Evolutionary conservation across 23 tunicate genomes (phyloP), one percentile per base, ranked within the genome.

Genomic region (Ascidia mentula): DNA sequence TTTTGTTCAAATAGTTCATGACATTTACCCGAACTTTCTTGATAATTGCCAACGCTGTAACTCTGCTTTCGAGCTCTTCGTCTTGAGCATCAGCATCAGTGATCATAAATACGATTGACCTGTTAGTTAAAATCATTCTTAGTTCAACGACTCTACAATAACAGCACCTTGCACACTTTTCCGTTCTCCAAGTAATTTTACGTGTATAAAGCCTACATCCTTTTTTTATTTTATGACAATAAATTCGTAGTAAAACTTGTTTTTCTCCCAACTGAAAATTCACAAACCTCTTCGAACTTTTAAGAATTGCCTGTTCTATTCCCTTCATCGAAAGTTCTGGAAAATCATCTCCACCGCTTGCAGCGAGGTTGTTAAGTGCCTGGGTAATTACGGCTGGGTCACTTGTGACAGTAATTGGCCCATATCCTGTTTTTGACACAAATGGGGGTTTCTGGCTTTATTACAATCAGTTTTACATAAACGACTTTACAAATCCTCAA

Each of bases 1-100:
- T n/a, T n/a, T n/a, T n/a, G n/a, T n/a, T n/a, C n/a, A n/a, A n/a
- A n/a, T n/a, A n/a, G n/a, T n/a, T n/a, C n/a, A n/a, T n/a, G n/a
- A n/a, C n/a, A n/a, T n/a, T n/a, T 40, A 89, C 95, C 85, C 90
- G 35, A 33, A 89, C 74, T 69, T 89, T 89, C 30, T 71, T 79
- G 80, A 84, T 89, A 34, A 89, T 20, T 0, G 82, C 82, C 40
- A 83, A 72, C 5, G 95, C 95, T 18, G 84, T 89, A 31, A 89
- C 85, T 39, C 88, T 65, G 77, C 53, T 75, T 65, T 73, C 75
- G 24, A 89, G 38, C 0, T 76, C 61, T 9, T 18, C 70, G 37
- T 89, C 95, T 59, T 59, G 36, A 24, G 89, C 95, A 6, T 84
- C 34, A 0, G 95, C 95, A 45, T 89, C 95, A 18, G 95, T 89